Conservation (phyloP, 23 tunicate genomes). For the Corella eumyota region DNA sequence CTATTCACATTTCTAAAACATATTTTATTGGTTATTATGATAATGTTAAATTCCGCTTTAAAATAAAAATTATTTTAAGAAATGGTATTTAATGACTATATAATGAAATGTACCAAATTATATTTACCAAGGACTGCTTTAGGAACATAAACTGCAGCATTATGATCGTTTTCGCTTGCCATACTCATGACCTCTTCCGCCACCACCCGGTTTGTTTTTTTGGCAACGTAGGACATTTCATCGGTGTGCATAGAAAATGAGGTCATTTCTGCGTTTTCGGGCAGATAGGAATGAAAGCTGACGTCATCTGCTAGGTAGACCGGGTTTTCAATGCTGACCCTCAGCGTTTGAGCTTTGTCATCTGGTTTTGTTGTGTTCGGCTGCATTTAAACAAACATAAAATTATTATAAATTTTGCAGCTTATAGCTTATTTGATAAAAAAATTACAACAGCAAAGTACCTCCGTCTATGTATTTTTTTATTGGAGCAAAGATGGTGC, state of each 20-base stretch:
- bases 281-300: conserved; percentile 10
- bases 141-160: conserved; percentile 1
- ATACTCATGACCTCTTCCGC: not conserved
- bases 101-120: no score
- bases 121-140: not conserved
- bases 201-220: not conserved
- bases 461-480: not conserved
- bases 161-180: not conserved
- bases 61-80: no score
- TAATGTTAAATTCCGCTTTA: no score
- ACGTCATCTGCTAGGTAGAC: conserved; percentile 7
- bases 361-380: not conserved
- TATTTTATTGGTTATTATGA: no score
- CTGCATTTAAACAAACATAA: no score
- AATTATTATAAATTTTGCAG: no score
- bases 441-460: no score
- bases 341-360: not conserved
- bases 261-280: conserved; percentile 11
- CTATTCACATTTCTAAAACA: no score
- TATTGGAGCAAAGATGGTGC: not conserved
- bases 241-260: conserved; percentile 12
- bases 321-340: not conserved
- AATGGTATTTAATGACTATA: no score
- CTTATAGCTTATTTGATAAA: no score
- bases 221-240: not conserved